Evolutionary conservation across 2,797 vertebrate genomes (phyloP).

Genomic region (Cossypha polioptera): DNA sequence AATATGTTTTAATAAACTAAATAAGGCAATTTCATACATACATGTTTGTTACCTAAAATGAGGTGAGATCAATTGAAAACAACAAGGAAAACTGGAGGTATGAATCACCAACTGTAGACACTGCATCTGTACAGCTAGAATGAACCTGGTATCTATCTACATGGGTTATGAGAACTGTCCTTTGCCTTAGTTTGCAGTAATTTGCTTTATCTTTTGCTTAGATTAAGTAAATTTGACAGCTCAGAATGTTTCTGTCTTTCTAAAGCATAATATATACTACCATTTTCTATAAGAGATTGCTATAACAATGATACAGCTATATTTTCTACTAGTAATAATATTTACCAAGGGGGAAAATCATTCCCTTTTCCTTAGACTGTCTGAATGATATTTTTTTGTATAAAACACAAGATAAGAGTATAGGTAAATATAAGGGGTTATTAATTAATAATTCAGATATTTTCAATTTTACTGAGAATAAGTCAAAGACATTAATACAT

Average conservation of each 20-base stretch:
- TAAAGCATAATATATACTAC: background rate
- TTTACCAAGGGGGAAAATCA: background rate
- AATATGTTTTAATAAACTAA: background rate
- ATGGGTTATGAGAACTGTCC: background rate
- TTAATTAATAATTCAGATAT: background rate
- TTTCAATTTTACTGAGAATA: background rate
- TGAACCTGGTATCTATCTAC: background rate
- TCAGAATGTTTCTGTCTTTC: background rate
- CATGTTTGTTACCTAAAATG: background rate
- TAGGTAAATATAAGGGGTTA: background rate
- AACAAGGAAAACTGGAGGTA: background rate
- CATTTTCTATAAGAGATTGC: background rate
- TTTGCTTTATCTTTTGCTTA: background rate
- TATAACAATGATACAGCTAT: background rate
- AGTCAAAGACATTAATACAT: background rate
- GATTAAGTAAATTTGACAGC: background rate
- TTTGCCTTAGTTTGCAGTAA: background rate
- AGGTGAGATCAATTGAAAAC: background rate
- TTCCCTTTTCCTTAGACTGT: background rate
- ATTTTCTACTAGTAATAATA: background rate
- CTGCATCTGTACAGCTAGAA: background rate
- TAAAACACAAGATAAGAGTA: background rate
- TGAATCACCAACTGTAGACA: background rate
- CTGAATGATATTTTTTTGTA: background rate
- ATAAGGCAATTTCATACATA: background rate